A percentile compares a stretch with the other conserved stretches of the same genome.
phyloP scores from a whole-genome alignment of 2,797 vertebrate genomes.

The Melanotaenia trifasciata region DNA sequence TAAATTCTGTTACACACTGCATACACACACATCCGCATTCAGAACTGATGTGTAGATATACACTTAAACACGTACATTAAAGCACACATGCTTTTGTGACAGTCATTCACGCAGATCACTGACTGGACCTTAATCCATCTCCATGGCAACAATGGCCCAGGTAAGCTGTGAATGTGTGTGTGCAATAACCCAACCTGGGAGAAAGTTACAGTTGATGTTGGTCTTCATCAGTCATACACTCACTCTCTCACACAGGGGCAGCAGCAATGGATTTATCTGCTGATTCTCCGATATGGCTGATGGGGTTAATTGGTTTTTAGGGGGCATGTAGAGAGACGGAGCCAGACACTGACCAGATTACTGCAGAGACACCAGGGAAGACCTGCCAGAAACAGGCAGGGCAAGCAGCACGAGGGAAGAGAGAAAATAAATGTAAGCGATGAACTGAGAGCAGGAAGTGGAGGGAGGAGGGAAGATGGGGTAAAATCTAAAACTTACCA shows the following conservation, averaged over 20 bases:
- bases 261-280: conserved; percentile 68
- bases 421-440: conserved; percentile 46
- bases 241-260: conserved; percentile 28
- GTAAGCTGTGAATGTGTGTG: conserved; percentile 25
- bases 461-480: conserved; percentile 4
- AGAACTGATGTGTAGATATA: conserved; percentile 3
- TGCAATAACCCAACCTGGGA: conserved; percentile 17
- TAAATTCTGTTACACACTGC: conserved; percentile 61
- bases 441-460: conserved; percentile 38
- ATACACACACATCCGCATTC: conserved; percentile 12
- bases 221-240: conserved; percentile 26
- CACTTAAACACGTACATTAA: conserved; percentile 15
- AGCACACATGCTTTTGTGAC: conserved; percentile 48
- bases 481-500: conserved; percentile 22
- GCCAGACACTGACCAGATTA: conserved; percentile 69
- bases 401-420: conserved; percentile 21
- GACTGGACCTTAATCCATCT: conserved; percentile 63
- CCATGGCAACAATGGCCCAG: conserved; percentile 74
- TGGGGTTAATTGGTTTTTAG: conserved; percentile 82
- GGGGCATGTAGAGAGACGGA: conserved; percentile 68
- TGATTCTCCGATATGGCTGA: conserved; percentile 76
- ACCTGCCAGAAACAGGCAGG: conserved; percentile 35
- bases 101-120: conserved; percentile 63
- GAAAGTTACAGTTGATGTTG: conserved; percentile 26
- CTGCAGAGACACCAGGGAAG: conserved; percentile 48